phyloP scores from a whole-genome alignment of 2,888 invertebrate species.

The Dryobotodes eremita region DNA sequence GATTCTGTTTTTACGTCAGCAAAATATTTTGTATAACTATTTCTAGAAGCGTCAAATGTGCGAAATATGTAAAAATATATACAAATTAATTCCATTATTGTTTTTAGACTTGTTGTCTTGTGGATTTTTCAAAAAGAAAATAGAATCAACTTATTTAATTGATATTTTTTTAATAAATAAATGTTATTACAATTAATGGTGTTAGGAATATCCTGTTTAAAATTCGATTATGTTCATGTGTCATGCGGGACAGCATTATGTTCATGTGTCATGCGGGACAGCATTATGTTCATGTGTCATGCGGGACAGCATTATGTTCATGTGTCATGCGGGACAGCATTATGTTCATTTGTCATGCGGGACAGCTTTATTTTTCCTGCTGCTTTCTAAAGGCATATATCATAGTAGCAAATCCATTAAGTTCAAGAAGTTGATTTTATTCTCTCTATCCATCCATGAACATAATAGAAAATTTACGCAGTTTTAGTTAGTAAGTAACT shows the following conservation, averaged over 20 bases:
- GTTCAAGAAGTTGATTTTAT: conserved; percentile 9
- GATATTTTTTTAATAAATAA: not conserved
- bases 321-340: no score
- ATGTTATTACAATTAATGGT: not conserved
- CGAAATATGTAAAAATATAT: not conserved
- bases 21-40: not conserved
- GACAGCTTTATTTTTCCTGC: not conserved
- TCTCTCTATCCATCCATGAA: not conserved
- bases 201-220: not conserved
- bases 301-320: no score
- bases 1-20: not conserved
- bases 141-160: not conserved
- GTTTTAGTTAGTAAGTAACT: conserved; percentile 24
- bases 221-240: not conserved
- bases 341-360: not conserved
- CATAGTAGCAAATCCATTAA: not conserved
- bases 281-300: no score
- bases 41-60: not conserved
- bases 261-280: no score
- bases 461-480: not conserved
- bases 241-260: no score
- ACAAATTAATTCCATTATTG: not conserved
- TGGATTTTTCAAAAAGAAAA: not conserved
- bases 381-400: not conserved
- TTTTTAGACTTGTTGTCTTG: not conserved